Conservation (phyloP, 2,113 vertebrate genomes). For the Psilopsiagon aymara region DNA sequence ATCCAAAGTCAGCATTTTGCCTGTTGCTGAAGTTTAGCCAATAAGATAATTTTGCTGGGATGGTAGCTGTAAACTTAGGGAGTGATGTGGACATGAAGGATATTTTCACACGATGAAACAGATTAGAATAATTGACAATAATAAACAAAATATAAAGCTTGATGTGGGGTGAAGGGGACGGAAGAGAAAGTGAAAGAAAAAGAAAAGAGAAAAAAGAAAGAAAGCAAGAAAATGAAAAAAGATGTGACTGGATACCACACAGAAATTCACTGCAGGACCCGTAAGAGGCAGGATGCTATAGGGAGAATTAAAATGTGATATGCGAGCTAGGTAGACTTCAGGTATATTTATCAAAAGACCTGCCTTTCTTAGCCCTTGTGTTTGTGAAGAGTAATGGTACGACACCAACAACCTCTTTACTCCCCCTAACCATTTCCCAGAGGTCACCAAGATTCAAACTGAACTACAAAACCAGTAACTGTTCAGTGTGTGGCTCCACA, state of each 20-base stretch:
- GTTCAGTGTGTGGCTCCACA: not conserved
- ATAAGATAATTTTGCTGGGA: not conserved
- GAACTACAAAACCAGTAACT: not conserved
- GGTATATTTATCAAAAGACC: not conserved
- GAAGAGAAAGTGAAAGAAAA: accelerated
- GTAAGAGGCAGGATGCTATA: not conserved
- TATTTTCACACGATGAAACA: not conserved
- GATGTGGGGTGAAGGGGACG: not conserved
- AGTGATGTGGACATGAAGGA: not conserved
- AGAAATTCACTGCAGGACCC: not conserved
- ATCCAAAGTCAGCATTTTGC: not conserved
- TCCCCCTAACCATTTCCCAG: not conserved
- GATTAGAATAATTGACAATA: accelerated
- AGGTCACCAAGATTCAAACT: not conserved
- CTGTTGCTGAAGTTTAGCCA: not conserved
- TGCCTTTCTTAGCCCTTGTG: not conserved
- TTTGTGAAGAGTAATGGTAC: not conserved
- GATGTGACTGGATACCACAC: not conserved
- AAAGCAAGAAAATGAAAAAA: not conserved
- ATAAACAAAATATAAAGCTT: not conserved
- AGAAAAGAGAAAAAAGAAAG: too few species aligned
- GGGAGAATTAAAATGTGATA: not conserved
- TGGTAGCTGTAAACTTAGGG: not conserved
- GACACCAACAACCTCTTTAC: not conserved
- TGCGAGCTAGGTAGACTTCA: not conserved